Conservation (phyloP, 2,797 vertebrate species). For the Platyrinchus mystaceus region DNA sequence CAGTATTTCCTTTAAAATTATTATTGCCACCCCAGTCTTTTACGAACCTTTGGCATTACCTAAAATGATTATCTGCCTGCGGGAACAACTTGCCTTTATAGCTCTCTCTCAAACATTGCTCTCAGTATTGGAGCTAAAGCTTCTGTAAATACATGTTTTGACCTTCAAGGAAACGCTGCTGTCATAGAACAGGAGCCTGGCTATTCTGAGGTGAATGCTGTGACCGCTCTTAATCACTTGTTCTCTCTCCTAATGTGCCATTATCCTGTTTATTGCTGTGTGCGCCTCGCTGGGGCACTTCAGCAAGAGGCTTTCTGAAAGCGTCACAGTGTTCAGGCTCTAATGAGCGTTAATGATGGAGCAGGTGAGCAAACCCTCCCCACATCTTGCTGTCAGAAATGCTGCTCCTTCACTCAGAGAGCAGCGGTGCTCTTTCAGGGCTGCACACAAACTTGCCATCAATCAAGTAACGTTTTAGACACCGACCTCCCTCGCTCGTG, state of each 20-base stretch:
- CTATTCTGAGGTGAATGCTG: background rate
- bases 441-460: background rate
- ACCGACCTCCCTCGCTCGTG: background rate
- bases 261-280: conserved; percentile 33
- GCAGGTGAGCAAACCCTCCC: conserved; percentile 45
- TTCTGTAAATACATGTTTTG: conserved; percentile 49
- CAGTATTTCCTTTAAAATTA: conserved; percentile 5
- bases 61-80: background rate
- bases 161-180: conserved; percentile 41
- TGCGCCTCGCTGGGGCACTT: background rate
- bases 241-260: conserved; percentile 15
- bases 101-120: background rate
- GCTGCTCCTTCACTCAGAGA: background rate
- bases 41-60: conserved; percentile 10
- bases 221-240: conserved; percentile 36
- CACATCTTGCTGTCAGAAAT: background rate
- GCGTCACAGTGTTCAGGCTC: background rate
- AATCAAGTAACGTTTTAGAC: background rate
- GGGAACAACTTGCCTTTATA: conserved; percentile 24
- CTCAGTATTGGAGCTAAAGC: conserved; percentile 11
- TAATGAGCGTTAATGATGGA: background rate
- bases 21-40: background rate
- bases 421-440: background rate
- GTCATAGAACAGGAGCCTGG: background rate
- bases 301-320: background rate